These are phyloP conservation scores for Lagocephalus sceleratus DNA, from an alignment of 2,797 vertebrate species.

Conservation along the genomic window DNA sequence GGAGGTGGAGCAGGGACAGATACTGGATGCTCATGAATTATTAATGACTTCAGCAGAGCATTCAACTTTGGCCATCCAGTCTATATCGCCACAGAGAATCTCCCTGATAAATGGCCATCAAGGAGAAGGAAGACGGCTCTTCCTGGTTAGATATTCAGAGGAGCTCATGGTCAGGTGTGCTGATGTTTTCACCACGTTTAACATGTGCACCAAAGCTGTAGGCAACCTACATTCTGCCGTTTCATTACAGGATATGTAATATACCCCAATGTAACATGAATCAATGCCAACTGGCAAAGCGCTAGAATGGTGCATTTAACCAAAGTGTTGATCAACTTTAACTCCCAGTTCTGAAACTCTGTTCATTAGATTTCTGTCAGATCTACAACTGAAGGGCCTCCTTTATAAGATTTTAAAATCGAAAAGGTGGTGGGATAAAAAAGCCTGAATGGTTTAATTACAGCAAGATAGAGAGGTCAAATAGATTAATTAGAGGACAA, in stretches of 20 bases:
- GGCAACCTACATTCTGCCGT: constrained; percentile 17
- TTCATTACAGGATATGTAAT: constrained; percentile 1
- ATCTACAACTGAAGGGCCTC: no score
- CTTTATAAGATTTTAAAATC: no score
- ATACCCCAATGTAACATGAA: no score
- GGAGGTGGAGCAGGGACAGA: constrained; percentile 48
- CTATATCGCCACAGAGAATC: constrained; percentile 59
- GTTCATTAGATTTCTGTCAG: no score
- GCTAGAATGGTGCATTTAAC: no score
- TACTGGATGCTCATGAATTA: constrained; percentile 71
- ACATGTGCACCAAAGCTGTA: constrained; percentile 34
- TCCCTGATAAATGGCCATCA: constrained; percentile 66
- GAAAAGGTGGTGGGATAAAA: background rate
- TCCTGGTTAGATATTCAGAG: constrained; percentile 55
- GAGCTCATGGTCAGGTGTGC: constrained; percentile 29
- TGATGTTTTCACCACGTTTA: constrained; percentile 24
- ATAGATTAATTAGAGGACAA: background rate
- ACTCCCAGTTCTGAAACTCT: no score
- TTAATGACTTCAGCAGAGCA: constrained; percentile 65
- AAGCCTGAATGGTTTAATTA: background rate
- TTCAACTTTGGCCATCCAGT: constrained; percentile 60
- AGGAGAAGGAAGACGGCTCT: constrained; percentile 40
- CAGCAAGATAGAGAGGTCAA: background rate
- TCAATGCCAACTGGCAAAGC: no score
- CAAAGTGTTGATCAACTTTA: no score